Percentiles rank a stretch among this genome's conserved stretches.
These are phyloP conservation scores for Mirounga angustirostris DNA, from an alignment of 2,113 vertebrate genomes.

Conservation along the genomic window DNA sequence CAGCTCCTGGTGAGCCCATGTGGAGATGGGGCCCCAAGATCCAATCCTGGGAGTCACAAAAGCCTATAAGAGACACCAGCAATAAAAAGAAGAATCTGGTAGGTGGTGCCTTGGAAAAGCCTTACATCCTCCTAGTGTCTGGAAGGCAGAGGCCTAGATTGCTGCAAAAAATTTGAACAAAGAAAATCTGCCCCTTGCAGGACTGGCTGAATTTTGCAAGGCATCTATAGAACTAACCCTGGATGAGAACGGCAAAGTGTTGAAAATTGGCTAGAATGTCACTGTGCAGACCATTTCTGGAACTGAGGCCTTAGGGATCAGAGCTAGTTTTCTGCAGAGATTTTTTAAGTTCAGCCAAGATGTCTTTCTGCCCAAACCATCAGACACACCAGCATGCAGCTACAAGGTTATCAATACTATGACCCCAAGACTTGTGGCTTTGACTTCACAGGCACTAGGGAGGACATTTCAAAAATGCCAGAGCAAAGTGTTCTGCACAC, in stretches of 20 bases:
- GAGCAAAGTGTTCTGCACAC: constrained; percentile 93
- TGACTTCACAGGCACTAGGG: constrained; percentile 91
- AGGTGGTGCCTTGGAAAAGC: neutral
- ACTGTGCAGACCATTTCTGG: constrained; percentile 95
- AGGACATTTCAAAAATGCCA: constrained; percentile 91
- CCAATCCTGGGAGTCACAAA: neutral
- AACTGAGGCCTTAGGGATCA: constrained; percentile 90
- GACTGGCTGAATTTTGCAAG: neutral
- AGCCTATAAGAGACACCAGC: neutral
- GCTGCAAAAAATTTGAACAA: neutral
- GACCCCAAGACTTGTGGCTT: constrained; percentile 93
- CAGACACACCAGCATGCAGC: constrained; percentile 88
- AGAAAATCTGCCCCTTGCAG: neutral
- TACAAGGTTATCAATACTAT: constrained; percentile 93
- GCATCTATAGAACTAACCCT: neutral
- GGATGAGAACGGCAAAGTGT: neutral
- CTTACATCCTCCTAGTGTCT: neutral
- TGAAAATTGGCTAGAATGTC: constrained; percentile 85
- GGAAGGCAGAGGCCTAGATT: neutral
- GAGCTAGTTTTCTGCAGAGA: constrained; percentile 92
- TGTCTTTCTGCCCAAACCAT: constrained; percentile 93
- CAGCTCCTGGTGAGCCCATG: neutral
- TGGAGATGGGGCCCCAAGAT: neutral
- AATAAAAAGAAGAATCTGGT: neutral
- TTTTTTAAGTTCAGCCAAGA: constrained; percentile 91